These are phyloP conservation scores for Petrocephalus schoutedeni DNA, from an alignment of 2,797 vertebrate species.

Conservation along the genomic window DNA sequence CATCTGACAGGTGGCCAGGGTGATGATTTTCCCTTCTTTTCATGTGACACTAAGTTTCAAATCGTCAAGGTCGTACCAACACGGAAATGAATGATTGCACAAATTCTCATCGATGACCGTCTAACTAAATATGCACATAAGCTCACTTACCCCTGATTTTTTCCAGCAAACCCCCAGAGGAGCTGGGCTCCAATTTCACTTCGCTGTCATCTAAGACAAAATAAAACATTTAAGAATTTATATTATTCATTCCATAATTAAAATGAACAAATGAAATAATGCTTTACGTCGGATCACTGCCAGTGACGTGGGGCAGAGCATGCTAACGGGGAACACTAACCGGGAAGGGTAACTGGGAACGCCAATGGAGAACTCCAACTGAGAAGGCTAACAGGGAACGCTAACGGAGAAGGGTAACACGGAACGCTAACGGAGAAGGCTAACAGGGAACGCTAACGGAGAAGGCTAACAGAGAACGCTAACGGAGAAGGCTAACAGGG, in stretches of 20 bases:
- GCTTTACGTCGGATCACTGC: not conserved
- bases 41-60: not conserved
- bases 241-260: not conserved
- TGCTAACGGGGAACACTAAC: not conserved
- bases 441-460: not conserved
- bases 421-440: not conserved
- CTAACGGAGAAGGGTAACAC: too few relatives aligned
- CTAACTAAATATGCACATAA: not conserved
- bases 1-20: not conserved
- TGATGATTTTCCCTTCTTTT: not conserved
- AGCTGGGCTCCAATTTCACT: constrained; percentile 75
- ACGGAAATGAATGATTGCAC: not conserved
- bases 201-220: constrained; percentile 70
- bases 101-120: not conserved
- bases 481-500: not conserved
- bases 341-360: too few relatives aligned
- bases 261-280: not conserved
- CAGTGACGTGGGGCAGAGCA: not conserved
- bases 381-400: too few relatives aligned
- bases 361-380: too few relatives aligned
- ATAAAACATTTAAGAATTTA: constrained; percentile 16
- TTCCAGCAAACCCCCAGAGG: constrained; percentile 78
- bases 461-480: not conserved
- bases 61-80: not conserved
- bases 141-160: constrained; percentile 76